These are phyloP conservation scores for Isotomurus palustris DNA, from an alignment of 2,888 invertebrate species.

Conservation along the genomic window DNA sequence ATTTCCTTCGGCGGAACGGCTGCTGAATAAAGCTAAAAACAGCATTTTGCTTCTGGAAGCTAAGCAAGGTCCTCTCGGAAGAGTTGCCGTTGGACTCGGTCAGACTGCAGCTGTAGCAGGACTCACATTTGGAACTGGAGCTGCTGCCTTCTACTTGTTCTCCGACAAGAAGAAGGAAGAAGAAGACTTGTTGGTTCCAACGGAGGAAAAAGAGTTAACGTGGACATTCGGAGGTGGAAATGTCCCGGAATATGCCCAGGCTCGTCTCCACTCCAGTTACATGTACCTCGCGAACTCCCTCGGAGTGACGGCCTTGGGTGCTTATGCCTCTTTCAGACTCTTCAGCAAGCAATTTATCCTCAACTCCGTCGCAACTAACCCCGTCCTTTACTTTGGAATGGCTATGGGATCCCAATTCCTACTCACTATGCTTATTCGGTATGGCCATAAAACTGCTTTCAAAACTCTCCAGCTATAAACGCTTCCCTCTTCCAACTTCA, in stretches of 20 bases:
- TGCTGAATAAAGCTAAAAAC: slow-evolving; percentile 11
- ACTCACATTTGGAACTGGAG: slow-evolving; percentile 12
- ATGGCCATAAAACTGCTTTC: not conserved
- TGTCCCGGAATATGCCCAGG: slow-evolving; percentile 3
- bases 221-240: not conserved
- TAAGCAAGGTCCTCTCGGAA: slow-evolving; percentile 15
- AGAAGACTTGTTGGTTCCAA: not conserved
- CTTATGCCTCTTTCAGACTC: slow-evolving; percentile 17
- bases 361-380: slow-evolving; percentile 4
- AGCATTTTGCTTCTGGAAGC: slow-evolving; percentile 22
- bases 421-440: slow-evolving; percentile 19
- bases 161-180: not conserved
- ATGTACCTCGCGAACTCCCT: slow-evolving; percentile 13
- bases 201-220: not conserved
- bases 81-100: slow-evolving; percentile 15
- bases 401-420: slow-evolving; percentile 21
- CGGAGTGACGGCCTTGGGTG: not conserved
- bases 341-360: slow-evolving; percentile 18
- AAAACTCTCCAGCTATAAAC: not conserved
- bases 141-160: slow-evolving; percentile 3
- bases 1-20: not conserved
- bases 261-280: slow-evolving; percentile 10
- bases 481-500: not conserved
- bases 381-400: slow-evolving; percentile 13
- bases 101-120: slow-evolving; percentile 5